A percentile compares a stretch with the other conserved stretches of the same genome.
Conservation (phyloP, 1,140 invertebrate species). For the Caenorhabditis elegans region DNA sequence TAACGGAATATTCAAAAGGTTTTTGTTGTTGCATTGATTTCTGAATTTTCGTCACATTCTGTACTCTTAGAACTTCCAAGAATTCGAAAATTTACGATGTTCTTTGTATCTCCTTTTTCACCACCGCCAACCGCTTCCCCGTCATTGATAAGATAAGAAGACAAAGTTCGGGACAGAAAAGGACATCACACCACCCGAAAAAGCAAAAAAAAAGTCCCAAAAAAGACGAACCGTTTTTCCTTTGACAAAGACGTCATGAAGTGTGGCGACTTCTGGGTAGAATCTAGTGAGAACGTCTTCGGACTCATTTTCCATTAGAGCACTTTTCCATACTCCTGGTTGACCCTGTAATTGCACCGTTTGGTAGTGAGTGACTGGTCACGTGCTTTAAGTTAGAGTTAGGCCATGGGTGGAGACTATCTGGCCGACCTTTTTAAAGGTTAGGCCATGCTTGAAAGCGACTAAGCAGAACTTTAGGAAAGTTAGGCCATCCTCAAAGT, state of each 20-base stretch:
- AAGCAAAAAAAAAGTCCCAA: constrained; percentile 16
- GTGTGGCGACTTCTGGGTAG: constrained; percentile 76
- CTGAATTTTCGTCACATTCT: too few species aligned
- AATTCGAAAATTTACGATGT: too few species aligned
- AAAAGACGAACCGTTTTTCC: constrained; percentile 71
- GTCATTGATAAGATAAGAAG: constrained; percentile 61
- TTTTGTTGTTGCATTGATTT: too few species aligned
- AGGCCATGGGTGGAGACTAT: too few species aligned
- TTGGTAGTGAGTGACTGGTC: too few species aligned
- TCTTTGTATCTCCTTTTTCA: constrained; percentile 54
- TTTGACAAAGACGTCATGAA: constrained; percentile 85
- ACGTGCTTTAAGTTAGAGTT: too few species aligned
- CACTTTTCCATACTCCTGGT: constrained; percentile 55
- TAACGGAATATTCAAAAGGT: too few species aligned
- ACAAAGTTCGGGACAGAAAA: background rate
- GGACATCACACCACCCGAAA: constrained; percentile 72
- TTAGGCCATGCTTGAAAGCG: too few species aligned
- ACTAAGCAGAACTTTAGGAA: too few species aligned
- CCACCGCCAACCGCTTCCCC: constrained; percentile 57
- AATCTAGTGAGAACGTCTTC: constrained; percentile 41
- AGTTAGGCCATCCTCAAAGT: too few species aligned
- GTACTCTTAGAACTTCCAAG: too few species aligned
- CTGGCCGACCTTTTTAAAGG: too few species aligned
- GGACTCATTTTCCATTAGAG: constrained; percentile 44
- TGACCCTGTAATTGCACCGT: constrained; percentile 26